These are phyloP conservation scores for Periophthalmodon schlosseri DNA, from an alignment of 2,113 vertebrate genomes.

Conservation along the genomic window DNA sequence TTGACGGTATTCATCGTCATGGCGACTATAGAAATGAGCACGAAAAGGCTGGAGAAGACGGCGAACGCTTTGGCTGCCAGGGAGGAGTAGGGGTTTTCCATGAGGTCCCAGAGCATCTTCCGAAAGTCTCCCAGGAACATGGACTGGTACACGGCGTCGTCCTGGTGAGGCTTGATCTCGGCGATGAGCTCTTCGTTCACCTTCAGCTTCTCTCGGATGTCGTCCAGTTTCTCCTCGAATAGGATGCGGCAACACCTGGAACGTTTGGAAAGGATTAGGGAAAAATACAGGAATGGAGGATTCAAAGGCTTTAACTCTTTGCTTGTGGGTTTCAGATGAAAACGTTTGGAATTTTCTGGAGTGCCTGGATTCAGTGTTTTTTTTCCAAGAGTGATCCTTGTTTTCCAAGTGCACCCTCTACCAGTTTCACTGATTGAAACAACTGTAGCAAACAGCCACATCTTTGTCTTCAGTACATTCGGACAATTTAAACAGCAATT, in stretches of 20 bases:
- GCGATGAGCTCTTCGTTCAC: constrained; percentile 84
- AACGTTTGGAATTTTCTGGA: too few relatives aligned
- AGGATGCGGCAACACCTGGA: constrained; percentile 85
- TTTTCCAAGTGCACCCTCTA: too few relatives aligned
- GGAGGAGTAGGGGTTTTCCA: constrained; percentile 89
- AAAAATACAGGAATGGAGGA: neutral
- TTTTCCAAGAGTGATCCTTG: too few relatives aligned
- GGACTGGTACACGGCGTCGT: constrained; percentile 72
- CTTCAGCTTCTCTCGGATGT: constrained; percentile 86
- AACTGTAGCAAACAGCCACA: too few relatives aligned
- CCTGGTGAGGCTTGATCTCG: constrained; percentile 81
- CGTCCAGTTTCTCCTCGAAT: constrained; percentile 87
- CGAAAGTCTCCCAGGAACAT: constrained; percentile 81
- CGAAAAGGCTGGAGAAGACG: constrained; percentile 86
- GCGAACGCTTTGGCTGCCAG: constrained; percentile 85
- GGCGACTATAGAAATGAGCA: constrained; percentile 87
- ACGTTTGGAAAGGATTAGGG: neutral
- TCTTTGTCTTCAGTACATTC: too few relatives aligned
- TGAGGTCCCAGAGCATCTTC: constrained; percentile 83
- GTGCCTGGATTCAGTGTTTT: too few relatives aligned
- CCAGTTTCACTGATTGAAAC: too few relatives aligned
- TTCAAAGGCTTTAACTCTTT: too few relatives aligned
- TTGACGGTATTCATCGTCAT: constrained; percentile 89
- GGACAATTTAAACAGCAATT: too few relatives aligned
- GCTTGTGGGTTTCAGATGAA: too few relatives aligned